Evolutionary conservation across 2,888 invertebrate genomes (phyloP).

Genomic region (Cylindroiulus punctatus): DNA sequence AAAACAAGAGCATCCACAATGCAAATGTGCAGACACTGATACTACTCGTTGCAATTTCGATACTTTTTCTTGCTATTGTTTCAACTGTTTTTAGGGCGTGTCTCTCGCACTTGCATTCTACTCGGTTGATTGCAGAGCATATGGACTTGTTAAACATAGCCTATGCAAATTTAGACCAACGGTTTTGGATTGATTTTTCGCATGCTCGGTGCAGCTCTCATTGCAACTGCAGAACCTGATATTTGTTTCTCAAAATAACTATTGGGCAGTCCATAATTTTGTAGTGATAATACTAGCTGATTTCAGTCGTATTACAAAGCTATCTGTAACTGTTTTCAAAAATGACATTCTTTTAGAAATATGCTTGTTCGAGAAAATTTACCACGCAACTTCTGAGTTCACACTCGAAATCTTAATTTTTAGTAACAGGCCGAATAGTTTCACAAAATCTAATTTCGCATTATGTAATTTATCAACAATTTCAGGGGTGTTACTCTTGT

Average conservation of each 20-base stretch:
- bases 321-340: background rate
- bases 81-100: background rate
- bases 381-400: too few species aligned
- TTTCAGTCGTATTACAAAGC: too few species aligned
- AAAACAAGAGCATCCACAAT: background rate
- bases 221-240: background rate
- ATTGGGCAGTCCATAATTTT: background rate
- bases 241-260: background rate
- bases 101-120: background rate
- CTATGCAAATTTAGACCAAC: background rate
- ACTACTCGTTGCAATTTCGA: background rate
- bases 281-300: too few species aligned
- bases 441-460: background rate
- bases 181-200: background rate
- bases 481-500: too few species aligned
- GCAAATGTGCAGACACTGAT: background rate
- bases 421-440: background rate
- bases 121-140: background rate
- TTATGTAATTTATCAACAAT: too few species aligned
- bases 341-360: background rate
- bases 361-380: too few species aligned
- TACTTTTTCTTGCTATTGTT: background rate
- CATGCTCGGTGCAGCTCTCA: slow-evolving; percentile 6
- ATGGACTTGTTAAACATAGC: background rate
- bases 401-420: too few species aligned